Evolutionary conservation across 1,140 invertebrate genomes (phyloP).

Genomic region (Pachypeltis micranthus): DNA sequence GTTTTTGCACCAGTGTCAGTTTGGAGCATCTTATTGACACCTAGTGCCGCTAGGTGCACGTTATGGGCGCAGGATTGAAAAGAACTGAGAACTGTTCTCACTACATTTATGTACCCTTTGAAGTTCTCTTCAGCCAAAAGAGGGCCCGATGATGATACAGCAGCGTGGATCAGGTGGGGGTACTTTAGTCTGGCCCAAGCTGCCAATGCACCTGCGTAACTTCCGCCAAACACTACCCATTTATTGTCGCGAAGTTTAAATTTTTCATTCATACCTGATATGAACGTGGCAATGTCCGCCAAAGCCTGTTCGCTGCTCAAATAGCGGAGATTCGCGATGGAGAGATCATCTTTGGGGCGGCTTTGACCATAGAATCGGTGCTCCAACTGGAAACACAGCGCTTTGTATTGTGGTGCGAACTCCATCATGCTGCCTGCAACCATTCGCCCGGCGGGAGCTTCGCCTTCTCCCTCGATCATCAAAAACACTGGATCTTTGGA

Average conservation of each 20-base stretch:
- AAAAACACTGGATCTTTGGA: slow-evolving; percentile 61
- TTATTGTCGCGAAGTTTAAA: slow-evolving; percentile 59
- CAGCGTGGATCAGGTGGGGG: slow-evolving; percentile 71
- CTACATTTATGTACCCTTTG: slow-evolving; percentile 55
- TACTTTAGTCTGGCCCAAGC: slow-evolving; percentile 85
- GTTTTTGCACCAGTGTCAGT: slow-evolving; percentile 38
- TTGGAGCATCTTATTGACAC: slow-evolving; percentile 38
- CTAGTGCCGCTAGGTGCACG: slow-evolving; percentile 39
- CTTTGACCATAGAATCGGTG: slow-evolving; percentile 91
- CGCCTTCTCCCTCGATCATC: slow-evolving; percentile 77
- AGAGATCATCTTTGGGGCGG: slow-evolving; percentile 55
- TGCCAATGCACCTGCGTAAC: slow-evolving; percentile 79
- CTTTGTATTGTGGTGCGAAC: slow-evolving; percentile 66
- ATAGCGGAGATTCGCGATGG: slow-evolving; percentile 62
- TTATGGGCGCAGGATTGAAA: slow-evolving; percentile 51
- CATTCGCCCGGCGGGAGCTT: slow-evolving; percentile 66
- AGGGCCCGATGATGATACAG: slow-evolving; percentile 78
- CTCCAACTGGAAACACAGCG: slow-evolving; percentile 75
- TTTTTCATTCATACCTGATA: slow-evolving; percentile 50
- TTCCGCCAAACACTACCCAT: slow-evolving; percentile 88
- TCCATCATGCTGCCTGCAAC: slow-evolving; percentile 66
- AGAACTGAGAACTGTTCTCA: slow-evolving; percentile 50
- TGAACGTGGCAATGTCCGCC: slow-evolving; percentile 74
- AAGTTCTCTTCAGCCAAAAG: slow-evolving; percentile 78
- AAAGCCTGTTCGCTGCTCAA: slow-evolving; percentile 77